phyloP scores from a whole-genome alignment of 2,888 invertebrate species.

The Calameuta filiformis region DNA sequence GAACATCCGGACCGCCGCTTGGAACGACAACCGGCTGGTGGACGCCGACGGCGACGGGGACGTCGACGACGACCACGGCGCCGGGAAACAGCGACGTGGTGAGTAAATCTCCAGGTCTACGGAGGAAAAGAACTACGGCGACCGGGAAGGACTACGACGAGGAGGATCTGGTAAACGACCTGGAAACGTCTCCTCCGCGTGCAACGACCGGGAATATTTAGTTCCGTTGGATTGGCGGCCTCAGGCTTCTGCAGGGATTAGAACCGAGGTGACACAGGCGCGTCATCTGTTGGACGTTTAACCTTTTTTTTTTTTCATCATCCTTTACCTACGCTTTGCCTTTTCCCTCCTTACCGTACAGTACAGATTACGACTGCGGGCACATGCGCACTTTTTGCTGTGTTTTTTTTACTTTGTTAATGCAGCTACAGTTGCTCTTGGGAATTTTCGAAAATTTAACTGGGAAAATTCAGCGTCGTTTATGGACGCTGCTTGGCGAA shows the following conservation, averaged over 20 bases:
- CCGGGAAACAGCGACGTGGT: slow-evolving; percentile 62
- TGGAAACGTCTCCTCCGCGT: not conserved
- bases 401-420: not conserved
- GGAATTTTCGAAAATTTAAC: not conserved
- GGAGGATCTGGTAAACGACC: not conserved
- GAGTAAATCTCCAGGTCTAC: slow-evolving; percentile 26
- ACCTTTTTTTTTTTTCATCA: slow-evolving; percentile 37
- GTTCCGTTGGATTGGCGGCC: slow-evolving; percentile 38
- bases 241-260: slow-evolving; percentile 38
- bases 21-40: slow-evolving; percentile 53
- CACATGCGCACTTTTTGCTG: not conserved
- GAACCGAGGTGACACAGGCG: slow-evolving; percentile 41
- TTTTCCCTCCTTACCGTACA: slow-evolving; percentile 15
- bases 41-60: slow-evolving; percentile 52
- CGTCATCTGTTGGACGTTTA: slow-evolving; percentile 53
- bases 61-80: slow-evolving; percentile 46
- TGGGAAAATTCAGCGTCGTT: not conserved
- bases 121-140: not conserved
- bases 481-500: not conserved
- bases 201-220: slow-evolving; percentile 28
- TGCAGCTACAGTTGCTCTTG: not conserved
- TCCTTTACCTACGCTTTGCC: slow-evolving; percentile 12
- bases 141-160: not conserved
- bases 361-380: slow-evolving; percentile 10
- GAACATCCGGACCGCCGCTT: slow-evolving; percentile 49